phyloP scores from a whole-genome alignment of 2,888 invertebrate species.

The Philonicus albiceps region DNA sequence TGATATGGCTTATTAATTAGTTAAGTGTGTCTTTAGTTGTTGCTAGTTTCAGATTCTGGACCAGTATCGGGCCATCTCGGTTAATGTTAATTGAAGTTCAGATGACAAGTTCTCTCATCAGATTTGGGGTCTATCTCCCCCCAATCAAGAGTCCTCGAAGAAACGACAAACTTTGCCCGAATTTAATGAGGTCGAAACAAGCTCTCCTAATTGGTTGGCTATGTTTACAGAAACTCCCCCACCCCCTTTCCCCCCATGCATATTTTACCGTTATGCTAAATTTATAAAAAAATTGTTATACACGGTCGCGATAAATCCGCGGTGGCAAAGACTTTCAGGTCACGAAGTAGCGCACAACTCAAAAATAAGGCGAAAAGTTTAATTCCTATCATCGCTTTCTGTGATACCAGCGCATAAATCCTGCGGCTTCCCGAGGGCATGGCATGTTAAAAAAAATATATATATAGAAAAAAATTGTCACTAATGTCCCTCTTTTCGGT shows the following conservation, averaged over 20 bases:
- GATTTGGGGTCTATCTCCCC: background rate
- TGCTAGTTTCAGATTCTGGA: conserved; percentile 29
- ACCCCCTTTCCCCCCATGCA: background rate
- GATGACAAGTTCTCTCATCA: background rate
- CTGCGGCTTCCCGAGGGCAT: background rate
- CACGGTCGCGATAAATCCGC: background rate
- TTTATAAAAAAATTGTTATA: background rate
- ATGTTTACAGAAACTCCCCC: conserved; percentile 8
- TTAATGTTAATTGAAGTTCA: conserved; percentile 7
- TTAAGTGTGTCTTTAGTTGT: conserved; percentile 31
- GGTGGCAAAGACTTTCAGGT: background rate
- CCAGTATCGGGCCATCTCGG: background rate
- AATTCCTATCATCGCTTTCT: conserved; percentile 38
- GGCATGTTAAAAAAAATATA: background rate
- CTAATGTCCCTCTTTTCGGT: conserved; percentile 13
- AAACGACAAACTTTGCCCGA: background rate
- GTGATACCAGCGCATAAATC: conserved; percentile 34
- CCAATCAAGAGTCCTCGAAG: conserved; percentile 1
- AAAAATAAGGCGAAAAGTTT: conserved; percentile 4
- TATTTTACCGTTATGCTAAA: conserved; percentile 1
- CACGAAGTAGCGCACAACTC: background rate
- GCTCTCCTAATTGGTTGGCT: background rate
- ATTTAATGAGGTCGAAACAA: background rate
- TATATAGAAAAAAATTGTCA: conserved; percentile 11
- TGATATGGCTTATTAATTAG: conserved; percentile 50